These are phyloP conservation scores for Crax fasciolata DNA, from an alignment of 2,797 vertebrate species.

Conservation along the genomic window DNA sequence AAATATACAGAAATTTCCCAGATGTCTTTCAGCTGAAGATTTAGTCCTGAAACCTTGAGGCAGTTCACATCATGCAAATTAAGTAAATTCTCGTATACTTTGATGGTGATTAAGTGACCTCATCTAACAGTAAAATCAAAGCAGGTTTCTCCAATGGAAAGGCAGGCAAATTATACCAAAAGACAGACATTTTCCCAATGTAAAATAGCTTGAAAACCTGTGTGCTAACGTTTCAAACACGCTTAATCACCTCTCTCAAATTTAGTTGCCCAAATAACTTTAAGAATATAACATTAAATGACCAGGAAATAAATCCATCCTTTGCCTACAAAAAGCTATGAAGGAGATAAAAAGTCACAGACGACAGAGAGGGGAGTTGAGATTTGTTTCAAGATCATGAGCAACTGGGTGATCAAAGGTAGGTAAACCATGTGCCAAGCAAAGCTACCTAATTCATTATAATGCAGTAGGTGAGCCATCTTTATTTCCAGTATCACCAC, in stretches of 20 bases:
- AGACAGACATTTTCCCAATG: not conserved
- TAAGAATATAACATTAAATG: not conserved
- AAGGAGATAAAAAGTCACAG: not conserved
- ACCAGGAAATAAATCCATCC: not conserved
- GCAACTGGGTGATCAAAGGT: not conserved
- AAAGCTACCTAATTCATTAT: not conserved
- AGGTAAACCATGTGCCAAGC: not conserved
- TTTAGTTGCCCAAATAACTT: not conserved
- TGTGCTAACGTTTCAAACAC: not conserved
- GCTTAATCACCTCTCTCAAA: not conserved
- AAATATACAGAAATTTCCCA: conserved; percentile 8
- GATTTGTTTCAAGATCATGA: not conserved
- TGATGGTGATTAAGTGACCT: not conserved
- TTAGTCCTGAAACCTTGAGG: not conserved
- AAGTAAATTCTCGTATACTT: not conserved
- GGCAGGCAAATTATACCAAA: not conserved
- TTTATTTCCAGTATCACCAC: not conserved
- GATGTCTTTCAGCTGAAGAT: not conserved
- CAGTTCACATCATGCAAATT: not conserved
- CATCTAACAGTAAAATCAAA: not conserved
- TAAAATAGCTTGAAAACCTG: not conserved
- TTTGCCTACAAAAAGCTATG: not conserved
- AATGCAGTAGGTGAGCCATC: not conserved
- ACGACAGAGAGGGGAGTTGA: not conserved
- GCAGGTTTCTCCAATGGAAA: not conserved